Percentiles rank a stretch among this genome's conserved stretches.
Conservation (phyloP, 2,797 vertebrate genomes). For the Myotis findleyi region DNA sequence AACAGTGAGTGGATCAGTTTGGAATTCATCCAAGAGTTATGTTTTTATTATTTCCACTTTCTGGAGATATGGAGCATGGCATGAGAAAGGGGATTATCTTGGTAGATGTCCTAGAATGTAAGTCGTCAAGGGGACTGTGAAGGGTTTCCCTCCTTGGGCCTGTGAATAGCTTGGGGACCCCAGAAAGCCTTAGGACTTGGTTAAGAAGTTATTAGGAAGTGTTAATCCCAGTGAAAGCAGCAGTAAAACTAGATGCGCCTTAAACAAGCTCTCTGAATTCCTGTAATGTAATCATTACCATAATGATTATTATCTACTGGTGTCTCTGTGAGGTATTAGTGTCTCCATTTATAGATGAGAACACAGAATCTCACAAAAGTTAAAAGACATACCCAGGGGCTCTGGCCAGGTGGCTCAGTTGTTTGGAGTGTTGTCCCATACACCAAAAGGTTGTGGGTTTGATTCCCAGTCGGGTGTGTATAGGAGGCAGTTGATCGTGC, state of each 20-base stretch:
- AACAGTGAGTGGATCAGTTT: neutral
- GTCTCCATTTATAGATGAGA: neutral
- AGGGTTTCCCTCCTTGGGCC: neutral
- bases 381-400: neutral
- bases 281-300: neutral
- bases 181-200: neutral
- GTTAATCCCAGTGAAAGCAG: neutral
- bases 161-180: neutral
- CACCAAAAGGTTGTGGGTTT: neutral
- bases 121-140: neutral
- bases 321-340: neutral
- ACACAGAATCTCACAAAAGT: neutral
- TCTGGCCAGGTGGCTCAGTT: neutral
- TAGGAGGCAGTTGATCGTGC: neutral
- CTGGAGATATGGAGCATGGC: slow-evolving; percentile 72
- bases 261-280: neutral
- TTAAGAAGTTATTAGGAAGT: slow-evolving; percentile 41
- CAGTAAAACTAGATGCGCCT: neutral
- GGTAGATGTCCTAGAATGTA: slow-evolving; percentile 54
- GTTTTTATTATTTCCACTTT: slow-evolving; percentile 77
- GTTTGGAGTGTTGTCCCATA: neutral
- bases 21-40: slow-evolving; percentile 61
- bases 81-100: slow-evolving; percentile 72
- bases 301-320: neutral
- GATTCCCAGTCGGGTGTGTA: neutral